Conservation (phyloP, 2,797 vertebrate species). For the Tamandua tetradactyla region DNA sequence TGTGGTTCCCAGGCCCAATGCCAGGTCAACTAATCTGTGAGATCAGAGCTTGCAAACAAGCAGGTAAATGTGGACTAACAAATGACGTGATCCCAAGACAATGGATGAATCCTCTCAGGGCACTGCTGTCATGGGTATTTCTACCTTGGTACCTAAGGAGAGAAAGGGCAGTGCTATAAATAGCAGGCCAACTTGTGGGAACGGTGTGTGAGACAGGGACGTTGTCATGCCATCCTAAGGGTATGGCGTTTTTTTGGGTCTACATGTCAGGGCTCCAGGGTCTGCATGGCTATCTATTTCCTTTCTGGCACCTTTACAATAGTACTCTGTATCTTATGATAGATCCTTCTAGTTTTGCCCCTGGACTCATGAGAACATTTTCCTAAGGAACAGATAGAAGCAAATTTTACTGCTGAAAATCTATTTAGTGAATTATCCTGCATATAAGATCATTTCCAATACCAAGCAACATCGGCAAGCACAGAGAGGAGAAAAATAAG, state of each 20-base stretch:
- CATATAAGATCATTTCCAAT: background rate
- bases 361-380: background rate
- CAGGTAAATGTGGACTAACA: background rate
- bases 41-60: background rate
- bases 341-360: background rate
- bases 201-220: background rate
- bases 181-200: background rate
- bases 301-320: background rate
- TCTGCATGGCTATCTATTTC: background rate
- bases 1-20: background rate
- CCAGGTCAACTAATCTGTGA: background rate
- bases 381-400: background rate
- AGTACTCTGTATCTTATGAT: background rate
- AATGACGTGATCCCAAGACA: background rate
- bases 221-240: background rate
- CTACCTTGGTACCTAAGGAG: background rate
- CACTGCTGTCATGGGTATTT: background rate
- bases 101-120: background rate
- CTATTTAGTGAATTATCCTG: background rate
- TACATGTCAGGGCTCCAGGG: background rate
- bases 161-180: background rate
- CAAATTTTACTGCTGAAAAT: background rate
- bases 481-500: constrained; percentile 10
- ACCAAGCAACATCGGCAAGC: background rate
- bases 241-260: background rate